Percentiles rank a stretch among this genome's conserved stretches.
Evolutionary conservation across 2,888 invertebrate species (phyloP).

Genomic region (Trissoscelio sp.): DNA sequence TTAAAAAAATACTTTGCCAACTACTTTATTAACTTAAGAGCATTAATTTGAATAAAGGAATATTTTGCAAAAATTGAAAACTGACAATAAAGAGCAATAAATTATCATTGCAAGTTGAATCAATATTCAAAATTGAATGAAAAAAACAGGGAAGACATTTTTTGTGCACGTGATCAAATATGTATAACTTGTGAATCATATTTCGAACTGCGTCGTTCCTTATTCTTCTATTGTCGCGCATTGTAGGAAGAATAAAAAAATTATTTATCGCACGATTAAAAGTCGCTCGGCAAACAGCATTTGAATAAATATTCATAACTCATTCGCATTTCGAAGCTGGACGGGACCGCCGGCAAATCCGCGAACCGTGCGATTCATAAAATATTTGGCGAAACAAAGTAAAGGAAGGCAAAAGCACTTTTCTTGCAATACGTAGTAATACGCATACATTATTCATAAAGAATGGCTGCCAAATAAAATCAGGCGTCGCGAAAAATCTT

Average conservation of each 20-base stretch:
- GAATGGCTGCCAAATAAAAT: constrained; percentile 66
- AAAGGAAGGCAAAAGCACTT: constrained; percentile 43
- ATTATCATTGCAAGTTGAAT: no score
- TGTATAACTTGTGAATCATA: constrained; percentile 36
- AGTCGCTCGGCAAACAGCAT: constrained; percentile 31
- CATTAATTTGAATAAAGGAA: no score
- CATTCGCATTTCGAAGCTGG: constrained; percentile 17
- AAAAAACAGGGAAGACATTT: not conserved
- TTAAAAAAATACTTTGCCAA: no score
- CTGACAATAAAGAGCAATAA: no score
- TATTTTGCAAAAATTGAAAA: no score
- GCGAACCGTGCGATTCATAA: constrained; percentile 36
- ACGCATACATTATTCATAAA: constrained; percentile 67
- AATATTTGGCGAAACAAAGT: constrained; percentile 60
- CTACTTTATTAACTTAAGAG: no score
- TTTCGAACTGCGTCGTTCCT: constrained; percentile 19
- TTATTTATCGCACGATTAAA: constrained; percentile 40
- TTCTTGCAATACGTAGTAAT: constrained; percentile 48
- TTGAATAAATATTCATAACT: constrained; percentile 49
- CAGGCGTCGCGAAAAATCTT: constrained; percentile 55
- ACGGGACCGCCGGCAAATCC: constrained; percentile 11
- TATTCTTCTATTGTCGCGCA: constrained; percentile 10
- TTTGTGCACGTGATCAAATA: constrained; percentile 11
- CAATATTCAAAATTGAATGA: constrained; percentile 3
- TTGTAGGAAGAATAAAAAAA: constrained; percentile 1